Percentiles rank a stretch among this genome's conserved stretches.
These are phyloP conservation scores for Bombus waltoni DNA, from an alignment of 1,140 invertebrate species.

Conservation along the genomic window DNA sequence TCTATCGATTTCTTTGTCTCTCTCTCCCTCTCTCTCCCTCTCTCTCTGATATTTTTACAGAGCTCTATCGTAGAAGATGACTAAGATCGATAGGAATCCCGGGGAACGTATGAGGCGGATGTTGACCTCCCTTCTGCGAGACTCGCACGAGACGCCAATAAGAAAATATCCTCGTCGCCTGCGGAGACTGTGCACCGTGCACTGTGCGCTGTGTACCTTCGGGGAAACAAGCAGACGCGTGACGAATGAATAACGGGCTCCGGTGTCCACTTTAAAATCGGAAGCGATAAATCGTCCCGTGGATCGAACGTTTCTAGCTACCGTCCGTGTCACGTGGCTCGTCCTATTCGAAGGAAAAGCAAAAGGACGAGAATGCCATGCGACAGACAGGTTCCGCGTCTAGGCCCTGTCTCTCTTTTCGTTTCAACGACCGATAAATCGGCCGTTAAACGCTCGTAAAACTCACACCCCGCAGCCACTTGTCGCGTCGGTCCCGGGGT, in stretches of 20 bases:
- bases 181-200: neutral
- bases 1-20: slow-evolving; percentile 21
- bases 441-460: slow-evolving; percentile 79
- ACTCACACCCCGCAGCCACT: slow-evolving; percentile 59
- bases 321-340: slow-evolving; percentile 11
- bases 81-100: slow-evolving; percentile 39
- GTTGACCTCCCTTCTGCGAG: slow-evolving; percentile 44
- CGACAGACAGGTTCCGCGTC: slow-evolving; percentile 7
- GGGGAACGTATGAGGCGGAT: slow-evolving; percentile 31
- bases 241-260: slow-evolving; percentile 28
- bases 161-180: slow-evolving; percentile 22
- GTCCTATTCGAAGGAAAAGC: neutral
- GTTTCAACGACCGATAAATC: slow-evolving; percentile 75
- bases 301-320: slow-evolving; percentile 17
- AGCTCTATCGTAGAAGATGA: slow-evolving; percentile 26
- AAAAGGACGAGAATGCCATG: neutral
- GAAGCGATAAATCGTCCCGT: slow-evolving; percentile 45
- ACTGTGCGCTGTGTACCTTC: slow-evolving; percentile 22
- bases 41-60: neutral
- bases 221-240: slow-evolving; percentile 48
- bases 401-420: slow-evolving; percentile 27
- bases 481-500: slow-evolving; percentile 21
- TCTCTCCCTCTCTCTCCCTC: neutral
- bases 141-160: slow-evolving; percentile 46
- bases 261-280: slow-evolving; percentile 34